These are phyloP conservation scores for Notothenia coriiceps DNA, from an alignment of 2,113 vertebrate species.

Conservation along the genomic window DNA sequence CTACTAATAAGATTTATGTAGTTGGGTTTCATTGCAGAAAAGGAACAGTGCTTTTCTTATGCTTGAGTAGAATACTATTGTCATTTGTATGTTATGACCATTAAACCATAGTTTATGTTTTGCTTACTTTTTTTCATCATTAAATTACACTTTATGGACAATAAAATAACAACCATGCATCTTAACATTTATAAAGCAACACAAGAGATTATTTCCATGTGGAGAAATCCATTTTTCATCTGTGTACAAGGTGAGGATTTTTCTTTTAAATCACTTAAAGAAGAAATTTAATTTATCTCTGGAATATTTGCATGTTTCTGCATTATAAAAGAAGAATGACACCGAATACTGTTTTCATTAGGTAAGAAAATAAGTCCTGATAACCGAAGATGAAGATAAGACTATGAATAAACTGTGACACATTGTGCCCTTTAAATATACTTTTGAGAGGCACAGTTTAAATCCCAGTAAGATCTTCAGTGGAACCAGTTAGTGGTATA, in stretches of 20 bases:
- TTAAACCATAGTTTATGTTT: neutral
- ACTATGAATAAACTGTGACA: neutral
- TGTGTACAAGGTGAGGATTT: neutral
- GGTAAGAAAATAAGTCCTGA: slow-evolving; percentile 9
- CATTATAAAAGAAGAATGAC: neutral
- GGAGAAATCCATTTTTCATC: neutral
- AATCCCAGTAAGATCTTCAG: slow-evolving; percentile 36
- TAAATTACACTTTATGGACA: neutral
- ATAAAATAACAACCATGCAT: neutral
- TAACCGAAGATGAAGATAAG: slow-evolving; percentile 28
- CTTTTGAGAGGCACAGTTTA: slow-evolving; percentile 5
- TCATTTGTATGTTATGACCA: neutral
- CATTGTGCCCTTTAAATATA: slow-evolving; percentile 38
- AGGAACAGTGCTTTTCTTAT: neutral
- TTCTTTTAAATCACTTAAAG: neutral
- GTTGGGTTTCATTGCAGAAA: neutral
- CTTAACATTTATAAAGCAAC: neutral
- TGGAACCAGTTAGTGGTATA: slow-evolving; percentile 44
- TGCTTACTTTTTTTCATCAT: neutral
- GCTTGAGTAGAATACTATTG: neutral
- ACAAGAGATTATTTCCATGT: neutral
- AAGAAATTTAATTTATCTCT: neutral
- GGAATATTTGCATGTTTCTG: neutral
- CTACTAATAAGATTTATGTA: slow-evolving; percentile 1
- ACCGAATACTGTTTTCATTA: slow-evolving; percentile 3